These are phyloP conservation scores for Marisa cornuarietis DNA, from an alignment of 1,140 invertebrate genomes.

Conservation along the genomic window DNA sequence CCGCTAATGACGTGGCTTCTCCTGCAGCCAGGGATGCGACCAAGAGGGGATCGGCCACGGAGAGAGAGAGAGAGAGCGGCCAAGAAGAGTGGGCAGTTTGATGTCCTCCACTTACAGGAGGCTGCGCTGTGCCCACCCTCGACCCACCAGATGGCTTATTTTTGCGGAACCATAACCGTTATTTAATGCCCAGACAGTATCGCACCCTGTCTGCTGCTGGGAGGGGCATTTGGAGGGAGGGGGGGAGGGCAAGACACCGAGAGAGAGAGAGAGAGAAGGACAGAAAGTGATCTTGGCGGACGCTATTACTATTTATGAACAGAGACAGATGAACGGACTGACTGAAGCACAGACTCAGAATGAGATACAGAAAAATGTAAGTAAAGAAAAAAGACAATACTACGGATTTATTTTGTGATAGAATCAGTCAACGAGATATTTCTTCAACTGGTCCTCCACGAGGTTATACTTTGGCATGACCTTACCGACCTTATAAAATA, in stretches of 20 bases:
- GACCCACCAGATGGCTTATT: background rate
- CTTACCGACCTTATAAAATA: no score
- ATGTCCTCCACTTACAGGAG: background rate
- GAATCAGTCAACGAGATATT: no score
- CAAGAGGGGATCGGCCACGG: background rate
- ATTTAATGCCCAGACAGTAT: slow-evolving; percentile 2
- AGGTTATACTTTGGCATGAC: no score
- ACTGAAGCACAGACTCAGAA: background rate
- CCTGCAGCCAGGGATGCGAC: background rate
- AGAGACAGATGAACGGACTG: background rate
- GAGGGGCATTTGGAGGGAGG: background rate
- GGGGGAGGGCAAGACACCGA: background rate
- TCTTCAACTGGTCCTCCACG: background rate
- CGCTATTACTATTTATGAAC: background rate
- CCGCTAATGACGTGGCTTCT: background rate
- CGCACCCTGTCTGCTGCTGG: background rate
- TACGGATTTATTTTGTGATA: background rate
- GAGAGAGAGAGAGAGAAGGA: background rate
- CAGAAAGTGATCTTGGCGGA: background rate
- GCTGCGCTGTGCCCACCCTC: background rate
- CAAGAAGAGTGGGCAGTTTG: background rate
- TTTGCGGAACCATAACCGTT: background rate
- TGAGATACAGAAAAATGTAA: background rate
- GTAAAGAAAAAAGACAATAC: background rate
- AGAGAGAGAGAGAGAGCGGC: no score